These are phyloP conservation scores for Glyphotaelius pellucidus DNA, from an alignment of 2,888 invertebrate genomes.

Conservation along the genomic window DNA sequence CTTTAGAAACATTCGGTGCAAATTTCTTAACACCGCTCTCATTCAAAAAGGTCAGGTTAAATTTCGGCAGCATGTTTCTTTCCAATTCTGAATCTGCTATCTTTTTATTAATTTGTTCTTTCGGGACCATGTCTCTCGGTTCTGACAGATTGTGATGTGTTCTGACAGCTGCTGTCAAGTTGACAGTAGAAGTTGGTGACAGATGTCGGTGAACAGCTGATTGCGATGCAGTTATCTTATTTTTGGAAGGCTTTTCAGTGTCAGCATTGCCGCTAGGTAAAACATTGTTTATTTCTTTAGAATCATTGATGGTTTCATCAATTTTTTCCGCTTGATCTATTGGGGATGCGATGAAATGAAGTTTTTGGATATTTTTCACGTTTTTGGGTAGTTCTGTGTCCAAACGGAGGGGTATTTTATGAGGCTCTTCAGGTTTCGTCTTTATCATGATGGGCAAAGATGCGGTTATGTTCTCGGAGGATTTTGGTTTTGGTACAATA, in stretches of 20 bases:
- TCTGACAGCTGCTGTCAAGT: conserved; percentile 10
- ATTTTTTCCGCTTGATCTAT: conserved; percentile 55
- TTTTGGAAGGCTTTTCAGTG: conserved; percentile 51
- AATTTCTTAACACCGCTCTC: conserved; percentile 70
- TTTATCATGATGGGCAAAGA: conserved; percentile 25
- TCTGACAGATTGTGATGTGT: conserved; percentile 44
- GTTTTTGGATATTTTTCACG: conserved; percentile 55
- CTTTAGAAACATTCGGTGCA: conserved; percentile 69
- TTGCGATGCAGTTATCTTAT: conserved; percentile 41
- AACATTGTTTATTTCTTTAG: conserved; percentile 62
- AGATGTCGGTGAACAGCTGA: conserved; percentile 15
- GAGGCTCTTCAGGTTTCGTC: conserved; percentile 44
- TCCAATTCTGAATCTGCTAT: conserved; percentile 70
- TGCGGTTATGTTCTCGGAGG: conserved; percentile 38
- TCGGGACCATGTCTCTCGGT: background rate
- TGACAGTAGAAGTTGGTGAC: conserved; percentile 13
- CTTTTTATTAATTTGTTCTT: conserved; percentile 58
- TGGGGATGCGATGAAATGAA: conserved; percentile 21
- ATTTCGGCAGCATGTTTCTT: conserved; percentile 70
- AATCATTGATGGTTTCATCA: conserved; percentile 55
- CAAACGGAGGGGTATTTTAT: conserved; percentile 37
- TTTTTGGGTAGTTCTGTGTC: conserved; percentile 57
- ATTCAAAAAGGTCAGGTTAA: conserved; percentile 70
- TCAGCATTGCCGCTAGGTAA: conserved; percentile 52
- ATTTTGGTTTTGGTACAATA: conserved; percentile 52